phyloP scores from a whole-genome alignment of 2,797 vertebrate species.

The Erpetoichthys calabaricus region DNA sequence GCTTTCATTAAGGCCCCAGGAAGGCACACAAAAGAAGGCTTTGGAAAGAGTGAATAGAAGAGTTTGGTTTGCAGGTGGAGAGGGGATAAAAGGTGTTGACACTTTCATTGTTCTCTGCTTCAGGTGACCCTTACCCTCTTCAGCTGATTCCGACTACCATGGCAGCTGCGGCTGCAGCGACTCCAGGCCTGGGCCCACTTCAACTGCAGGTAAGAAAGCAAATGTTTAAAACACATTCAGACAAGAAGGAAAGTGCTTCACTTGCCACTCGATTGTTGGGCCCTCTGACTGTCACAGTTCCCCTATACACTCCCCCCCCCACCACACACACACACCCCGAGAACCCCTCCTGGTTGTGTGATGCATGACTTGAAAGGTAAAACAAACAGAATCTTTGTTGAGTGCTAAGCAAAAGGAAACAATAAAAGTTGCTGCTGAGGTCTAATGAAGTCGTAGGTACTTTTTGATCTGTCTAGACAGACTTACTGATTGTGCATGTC shows the following conservation, averaged over 20 bases:
- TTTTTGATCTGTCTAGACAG: not conserved
- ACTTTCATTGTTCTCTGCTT: slow-evolving; percentile 48
- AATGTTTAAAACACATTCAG: slow-evolving; percentile 17
- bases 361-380: too few species aligned
- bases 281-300: too few species aligned
- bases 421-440: not conserved
- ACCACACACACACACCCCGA: too few species aligned
- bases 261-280: too few species aligned
- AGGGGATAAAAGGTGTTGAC: slow-evolving; percentile 58
- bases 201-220: slow-evolving; percentile 83
- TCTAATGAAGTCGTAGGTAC: not conserved
- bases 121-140: slow-evolving; percentile 96
- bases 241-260: too few species aligned
- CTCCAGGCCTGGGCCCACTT: slow-evolving; percentile 80
- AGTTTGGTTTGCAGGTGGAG: slow-evolving; percentile 65
- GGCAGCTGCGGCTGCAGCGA: slow-evolving; percentile 82
- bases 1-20: slow-evolving; percentile 81
- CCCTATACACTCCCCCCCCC: too few species aligned
- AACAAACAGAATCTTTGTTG: too few species aligned
- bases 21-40: slow-evolving; percentile 73
- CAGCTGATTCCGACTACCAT: slow-evolving; percentile 97
- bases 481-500: not conserved
- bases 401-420: too few species aligned
- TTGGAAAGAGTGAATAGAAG: slow-evolving; percentile 54
- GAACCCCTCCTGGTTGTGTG: too few species aligned